Conservation (phyloP, 2,888 invertebrate species). For the Emmelina monodactyla region DNA sequence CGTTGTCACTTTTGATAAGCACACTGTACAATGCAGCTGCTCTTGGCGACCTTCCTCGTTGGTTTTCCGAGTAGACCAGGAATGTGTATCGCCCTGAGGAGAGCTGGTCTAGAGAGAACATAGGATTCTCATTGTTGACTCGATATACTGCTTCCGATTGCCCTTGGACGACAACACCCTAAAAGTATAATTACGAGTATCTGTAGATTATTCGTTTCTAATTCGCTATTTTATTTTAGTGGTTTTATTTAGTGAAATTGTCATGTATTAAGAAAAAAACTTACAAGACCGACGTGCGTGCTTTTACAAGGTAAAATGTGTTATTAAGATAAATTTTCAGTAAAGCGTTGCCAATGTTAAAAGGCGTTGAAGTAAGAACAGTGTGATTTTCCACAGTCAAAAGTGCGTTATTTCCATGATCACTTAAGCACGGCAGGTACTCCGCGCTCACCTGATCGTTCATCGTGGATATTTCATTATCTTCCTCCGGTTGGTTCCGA, state of each 20-base stretch:
- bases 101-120: constrained; percentile 76
- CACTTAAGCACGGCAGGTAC: constrained; percentile 15
- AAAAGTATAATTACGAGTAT: too few species aligned
- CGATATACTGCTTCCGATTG: constrained; percentile 68
- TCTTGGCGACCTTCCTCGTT: constrained; percentile 76
- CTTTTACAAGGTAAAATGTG: too few species aligned
- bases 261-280: too few species aligned
- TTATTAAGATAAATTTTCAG: too few species aligned
- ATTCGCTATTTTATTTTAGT: too few species aligned
- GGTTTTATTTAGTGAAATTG: too few species aligned
- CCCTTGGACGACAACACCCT: constrained; percentile 57
- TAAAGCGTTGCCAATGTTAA: too few species aligned
- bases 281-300: too few species aligned
- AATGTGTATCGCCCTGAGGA: constrained; percentile 82
- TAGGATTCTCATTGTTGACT: constrained; percentile 70
- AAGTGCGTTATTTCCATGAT: too few species aligned
- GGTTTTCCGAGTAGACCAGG: constrained; percentile 82
- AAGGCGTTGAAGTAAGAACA: too few species aligned
- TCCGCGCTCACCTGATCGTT: constrained; percentile 70
- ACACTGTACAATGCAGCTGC: constrained; percentile 77
- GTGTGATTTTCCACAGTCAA: too few species aligned
- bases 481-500: constrained; percentile 43
- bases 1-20: constrained; percentile 37
- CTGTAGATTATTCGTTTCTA: too few species aligned
- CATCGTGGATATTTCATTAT: constrained; percentile 70